Evolutionary conservation across 2,113 vertebrate genomes (phyloP).

Genomic region (Penelope pileata): DNA sequence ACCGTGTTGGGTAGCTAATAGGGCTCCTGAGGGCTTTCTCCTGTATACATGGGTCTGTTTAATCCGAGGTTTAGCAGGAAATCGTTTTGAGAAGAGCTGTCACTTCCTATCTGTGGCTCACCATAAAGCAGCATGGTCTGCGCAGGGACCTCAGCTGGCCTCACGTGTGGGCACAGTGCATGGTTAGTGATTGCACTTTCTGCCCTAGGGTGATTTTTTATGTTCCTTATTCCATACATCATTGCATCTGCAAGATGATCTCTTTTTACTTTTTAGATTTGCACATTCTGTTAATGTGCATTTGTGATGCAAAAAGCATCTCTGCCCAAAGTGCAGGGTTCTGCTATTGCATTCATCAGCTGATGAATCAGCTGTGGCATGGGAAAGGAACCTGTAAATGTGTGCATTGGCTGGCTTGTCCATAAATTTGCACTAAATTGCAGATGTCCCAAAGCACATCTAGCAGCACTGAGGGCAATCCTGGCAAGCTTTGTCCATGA

Average conservation of each 20-base stretch:
- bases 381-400: background rate
- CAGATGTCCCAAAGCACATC: background rate
- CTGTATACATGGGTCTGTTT: background rate
- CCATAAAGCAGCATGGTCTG: background rate
- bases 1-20: rapidly evolving
- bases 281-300: constrained; percentile 23
- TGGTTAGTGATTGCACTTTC: background rate
- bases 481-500: background rate
- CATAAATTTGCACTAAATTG: background rate
- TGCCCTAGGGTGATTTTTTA: constrained; percentile 42
- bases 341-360: background rate
- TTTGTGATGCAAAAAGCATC: constrained; percentile 28
- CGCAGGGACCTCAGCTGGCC: background rate
- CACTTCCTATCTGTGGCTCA: background rate
- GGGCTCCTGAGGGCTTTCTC: background rate
- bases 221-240: constrained; percentile 49
- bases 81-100: background rate
- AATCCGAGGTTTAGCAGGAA: background rate
- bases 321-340: background rate
- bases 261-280: constrained; percentile 22
- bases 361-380: rapidly evolving
- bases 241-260: background rate
- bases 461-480: background rate
- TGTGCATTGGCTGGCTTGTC: background rate
- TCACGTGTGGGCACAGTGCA: rapidly evolving